These are phyloP conservation scores for Cirrhinus molitorella DNA, from an alignment of 2,797 vertebrate genomes.

Conservation along the genomic window DNA sequence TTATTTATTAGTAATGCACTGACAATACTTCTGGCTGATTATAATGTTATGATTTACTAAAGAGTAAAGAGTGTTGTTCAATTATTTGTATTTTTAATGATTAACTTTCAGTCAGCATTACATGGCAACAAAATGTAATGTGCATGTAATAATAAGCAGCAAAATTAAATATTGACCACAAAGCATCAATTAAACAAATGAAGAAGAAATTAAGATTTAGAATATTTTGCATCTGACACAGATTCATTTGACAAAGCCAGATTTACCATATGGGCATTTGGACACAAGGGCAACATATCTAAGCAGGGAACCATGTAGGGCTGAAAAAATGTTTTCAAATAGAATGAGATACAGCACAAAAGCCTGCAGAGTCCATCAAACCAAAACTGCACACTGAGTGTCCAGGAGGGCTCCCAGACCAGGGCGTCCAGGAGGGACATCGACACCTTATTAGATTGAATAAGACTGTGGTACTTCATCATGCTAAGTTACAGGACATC, in stretches of 20 bases:
- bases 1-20: neutral
- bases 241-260: neutral
- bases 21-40: neutral
- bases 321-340: neutral
- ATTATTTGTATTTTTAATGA: neutral
- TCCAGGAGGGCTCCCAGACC: neutral
- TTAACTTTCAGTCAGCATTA: neutral
- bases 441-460: neutral
- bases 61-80: neutral
- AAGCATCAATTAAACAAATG: neutral
- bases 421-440: neutral
- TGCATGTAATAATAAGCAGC: neutral
- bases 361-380: neutral
- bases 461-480: neutral
- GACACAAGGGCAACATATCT: neutral
- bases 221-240: slow-evolving; percentile 2
- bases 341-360: neutral
- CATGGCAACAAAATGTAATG: neutral
- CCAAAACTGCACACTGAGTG: neutral
- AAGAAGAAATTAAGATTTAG: neutral
- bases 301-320: neutral
- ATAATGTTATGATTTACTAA: neutral
- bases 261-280: slow-evolving; percentile 2
- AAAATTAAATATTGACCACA: neutral
- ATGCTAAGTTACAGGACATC: neutral